A percentile compares a stretch with the other conserved stretches of the same genome.
These are phyloP conservation scores for Hydractinia symbiolongicarpus DNA, from an alignment of 30 jellyfish, hydroid and myxozoan genomes.

Conservation along the genomic window DNA sequence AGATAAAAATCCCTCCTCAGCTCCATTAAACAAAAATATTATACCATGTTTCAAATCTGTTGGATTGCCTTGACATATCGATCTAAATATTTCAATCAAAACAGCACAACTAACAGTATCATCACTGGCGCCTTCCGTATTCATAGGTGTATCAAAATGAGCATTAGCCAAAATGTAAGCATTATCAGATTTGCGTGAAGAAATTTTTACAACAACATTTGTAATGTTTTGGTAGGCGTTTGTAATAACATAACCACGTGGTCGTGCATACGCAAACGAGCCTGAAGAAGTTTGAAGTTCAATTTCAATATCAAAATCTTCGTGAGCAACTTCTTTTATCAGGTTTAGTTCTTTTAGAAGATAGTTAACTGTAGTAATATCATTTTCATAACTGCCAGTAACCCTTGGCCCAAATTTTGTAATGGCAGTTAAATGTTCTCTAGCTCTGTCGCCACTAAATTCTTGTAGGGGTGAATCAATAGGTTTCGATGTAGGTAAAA, in stretches of 20 bases:
- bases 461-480: conserved; percentile 31
- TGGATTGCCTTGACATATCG: conserved; percentile 62
- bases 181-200: conserved; percentile 54
- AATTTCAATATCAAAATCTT: conserved; percentile 49
- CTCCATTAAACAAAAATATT: conserved; percentile 92
- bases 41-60: conserved; percentile 71
- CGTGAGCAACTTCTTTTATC: conserved; percentile 49
- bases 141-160: conserved; percentile 84
- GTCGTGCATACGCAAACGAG: conserved; percentile 33
- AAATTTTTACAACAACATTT: conserved; percentile 69
- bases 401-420: conserved; percentile 77
- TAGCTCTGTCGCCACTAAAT: conserved; percentile 82
- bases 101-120: conserved; percentile 96
- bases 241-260: conserved; percentile 36
- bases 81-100: conserved; percentile 78
- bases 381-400: conserved; percentile 81
- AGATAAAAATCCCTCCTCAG: conserved; percentile 81
- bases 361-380: conserved; percentile 61
- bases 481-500: conserved; percentile 58
- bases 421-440: conserved; percentile 50
- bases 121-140: conserved; percentile 95
- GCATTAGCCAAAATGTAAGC: conserved; percentile 53
- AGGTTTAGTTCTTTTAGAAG: conserved; percentile 42
- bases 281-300: conserved; percentile 86
- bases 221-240: conserved; percentile 70